Conservation (phyloP, 2,888 invertebrate genomes). For the Xestobium rufovillosum region DNA sequence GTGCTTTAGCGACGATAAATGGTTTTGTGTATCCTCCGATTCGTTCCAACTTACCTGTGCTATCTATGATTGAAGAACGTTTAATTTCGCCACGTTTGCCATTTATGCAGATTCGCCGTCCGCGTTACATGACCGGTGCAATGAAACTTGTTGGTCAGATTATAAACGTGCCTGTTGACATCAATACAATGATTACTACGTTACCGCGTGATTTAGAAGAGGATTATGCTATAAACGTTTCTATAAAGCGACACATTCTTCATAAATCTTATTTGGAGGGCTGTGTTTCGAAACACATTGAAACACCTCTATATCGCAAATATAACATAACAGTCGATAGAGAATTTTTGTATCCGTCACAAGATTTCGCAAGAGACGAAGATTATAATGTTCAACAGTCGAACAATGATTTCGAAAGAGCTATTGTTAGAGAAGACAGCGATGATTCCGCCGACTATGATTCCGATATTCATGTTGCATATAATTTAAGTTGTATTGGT, state of each 20-base stretch:
- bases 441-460: too few species aligned
- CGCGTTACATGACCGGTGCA: too few species aligned
- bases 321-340: too few species aligned
- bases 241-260: slow-evolving; percentile 1
- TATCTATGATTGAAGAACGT: too few species aligned
- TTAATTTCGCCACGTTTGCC: too few species aligned
- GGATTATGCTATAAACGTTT: slow-evolving; percentile 4
- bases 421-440: too few species aligned
- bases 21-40: slow-evolving; percentile 21
- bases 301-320: slow-evolving; percentile 5
- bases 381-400: too few species aligned
- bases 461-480: too few species aligned
- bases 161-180: slow-evolving; percentile 5
- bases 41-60: slow-evolving; percentile 18
- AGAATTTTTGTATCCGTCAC: too few species aligned
- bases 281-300: slow-evolving; percentile 1
- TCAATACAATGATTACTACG: slow-evolving; percentile 4
- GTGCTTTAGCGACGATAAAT: slow-evolving; percentile 16
- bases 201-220: slow-evolving; percentile 4
- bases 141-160: not conserved
- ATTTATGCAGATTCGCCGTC: too few species aligned
- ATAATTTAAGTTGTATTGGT: not conserved
- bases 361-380: slow-evolving; percentile 1
- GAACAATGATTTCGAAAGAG: too few species aligned
- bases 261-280: slow-evolving; percentile 7